Conservation (phyloP, 2,113 vertebrate genomes). For the Limnothrissa miodon region DNA sequence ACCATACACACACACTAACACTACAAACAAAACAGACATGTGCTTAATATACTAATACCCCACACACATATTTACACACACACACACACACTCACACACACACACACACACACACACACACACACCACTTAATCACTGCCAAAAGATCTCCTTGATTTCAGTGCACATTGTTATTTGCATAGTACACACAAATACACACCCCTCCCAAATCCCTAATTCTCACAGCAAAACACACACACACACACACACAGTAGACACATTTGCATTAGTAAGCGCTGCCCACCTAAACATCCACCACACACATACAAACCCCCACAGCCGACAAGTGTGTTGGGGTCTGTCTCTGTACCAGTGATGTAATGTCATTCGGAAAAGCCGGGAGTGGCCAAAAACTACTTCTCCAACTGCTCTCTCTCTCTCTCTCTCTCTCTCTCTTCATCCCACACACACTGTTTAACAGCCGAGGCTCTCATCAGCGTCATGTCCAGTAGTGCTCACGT, state of each 20-base stretch:
- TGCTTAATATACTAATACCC: too few relatives aligned
- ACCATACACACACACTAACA: too few relatives aligned
- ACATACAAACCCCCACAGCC: not conserved
- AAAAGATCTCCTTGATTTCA: too few relatives aligned
- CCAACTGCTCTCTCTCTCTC: not conserved
- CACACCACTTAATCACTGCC: too few relatives aligned
- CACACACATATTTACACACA: not conserved
- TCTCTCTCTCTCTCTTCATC: not conserved
- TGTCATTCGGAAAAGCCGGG: not conserved
- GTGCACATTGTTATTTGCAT: too few relatives aligned
- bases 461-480: conserved; percentile 3
- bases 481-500: not conserved
- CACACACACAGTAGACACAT: not conserved
- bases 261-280: not conserved
- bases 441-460: not conserved
- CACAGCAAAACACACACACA: not conserved
- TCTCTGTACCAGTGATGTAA: not conserved
- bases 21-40: too few relatives aligned
- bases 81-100: conserved; percentile 4
- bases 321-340: not conserved
- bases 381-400: not conserved
- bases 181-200: conserved; percentile 4
- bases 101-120: conserved; percentile 8
- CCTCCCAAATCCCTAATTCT: not conserved
- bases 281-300: not conserved